phyloP scores from a whole-genome alignment of 2,888 invertebrate species.

The Scaptomyza tumidula region DNA sequence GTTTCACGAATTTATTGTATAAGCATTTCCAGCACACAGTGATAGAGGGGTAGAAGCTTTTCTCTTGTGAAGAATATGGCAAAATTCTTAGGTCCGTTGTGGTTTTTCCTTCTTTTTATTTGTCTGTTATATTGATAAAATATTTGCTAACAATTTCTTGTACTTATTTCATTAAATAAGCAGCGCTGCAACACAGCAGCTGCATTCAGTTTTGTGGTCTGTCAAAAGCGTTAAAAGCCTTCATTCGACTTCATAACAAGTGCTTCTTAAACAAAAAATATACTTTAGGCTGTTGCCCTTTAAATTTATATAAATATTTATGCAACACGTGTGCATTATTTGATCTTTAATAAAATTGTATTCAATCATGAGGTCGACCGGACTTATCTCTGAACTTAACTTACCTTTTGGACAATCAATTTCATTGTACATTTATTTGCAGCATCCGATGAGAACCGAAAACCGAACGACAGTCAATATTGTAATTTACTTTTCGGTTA shows the following conservation, averaged over 20 bases:
- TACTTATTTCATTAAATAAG: constrained; percentile 54
- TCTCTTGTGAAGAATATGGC: neutral
- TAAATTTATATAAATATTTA: constrained; percentile 8
- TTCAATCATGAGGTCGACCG: neutral
- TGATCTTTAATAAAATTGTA: neutral
- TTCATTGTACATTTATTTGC: constrained; percentile 84
- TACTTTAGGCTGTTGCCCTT: constrained; percentile 18
- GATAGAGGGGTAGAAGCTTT: constrained; percentile 9
- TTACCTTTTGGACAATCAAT: constrained; percentile 84
- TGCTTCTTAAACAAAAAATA: neutral
- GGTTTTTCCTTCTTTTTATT: constrained; percentile 21
- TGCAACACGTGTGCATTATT: constrained; percentile 53
- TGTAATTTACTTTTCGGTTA: constrained; percentile 1
- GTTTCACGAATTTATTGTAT: constrained; percentile 53
- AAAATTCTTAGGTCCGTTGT: constrained; percentile 9
- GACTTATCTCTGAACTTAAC: constrained; percentile 32
- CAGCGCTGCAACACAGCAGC: constrained; percentile 23
- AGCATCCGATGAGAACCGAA: constrained; percentile 16
- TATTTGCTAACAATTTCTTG: constrained; percentile 54
- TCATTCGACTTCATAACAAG: constrained; percentile 29
- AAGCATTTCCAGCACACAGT: constrained; percentile 24
- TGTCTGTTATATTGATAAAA: constrained; percentile 60
- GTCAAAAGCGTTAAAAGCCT: constrained; percentile 56
- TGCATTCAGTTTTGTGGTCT: constrained; percentile 53
- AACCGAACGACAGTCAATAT: constrained; percentile 4